A percentile compares a stretch with the other conserved stretches of the same genome.
phyloP scores from a whole-genome alignment of 1,140 invertebrate species.

The Amphibalanus amphitrite region DNA sequence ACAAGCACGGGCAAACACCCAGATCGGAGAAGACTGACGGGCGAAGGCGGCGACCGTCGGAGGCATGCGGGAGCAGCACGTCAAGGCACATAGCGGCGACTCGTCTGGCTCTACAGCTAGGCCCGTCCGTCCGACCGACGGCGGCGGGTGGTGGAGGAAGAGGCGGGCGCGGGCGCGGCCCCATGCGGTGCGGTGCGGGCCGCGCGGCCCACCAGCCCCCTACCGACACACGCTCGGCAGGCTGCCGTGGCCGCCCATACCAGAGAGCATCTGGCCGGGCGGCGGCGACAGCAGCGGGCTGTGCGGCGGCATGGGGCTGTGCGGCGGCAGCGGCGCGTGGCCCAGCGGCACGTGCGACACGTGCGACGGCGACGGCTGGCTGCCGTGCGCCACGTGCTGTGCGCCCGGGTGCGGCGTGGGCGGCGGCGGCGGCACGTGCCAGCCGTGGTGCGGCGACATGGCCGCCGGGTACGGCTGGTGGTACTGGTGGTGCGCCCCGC shows the following conservation, averaged over 20 bases:
- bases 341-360: not conserved
- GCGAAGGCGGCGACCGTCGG: not conserved
- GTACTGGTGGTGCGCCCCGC: not conserved
- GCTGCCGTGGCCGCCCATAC: not conserved
- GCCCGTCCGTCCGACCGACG: no score
- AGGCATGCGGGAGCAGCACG: not conserved
- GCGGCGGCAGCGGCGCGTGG: not conserved
- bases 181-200: no score
- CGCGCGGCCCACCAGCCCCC: not conserved
- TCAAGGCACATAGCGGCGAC: not conserved
- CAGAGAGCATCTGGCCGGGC: not conserved
- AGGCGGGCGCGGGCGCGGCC: no score
- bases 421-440: not conserved
- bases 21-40: not conserved
- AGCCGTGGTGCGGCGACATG: not conserved
- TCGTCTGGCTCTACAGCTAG: not conserved
- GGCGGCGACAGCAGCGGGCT: not conserved
- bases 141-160: not conserved
- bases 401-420: not conserved
- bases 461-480: not conserved
- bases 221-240: not conserved
- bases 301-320: conserved; percentile 3
- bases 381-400: not conserved
- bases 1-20: not conserved
- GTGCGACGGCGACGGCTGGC: not conserved